Conservation (phyloP, 2,113 vertebrate species). For the Desmodus rotundus region DNA sequence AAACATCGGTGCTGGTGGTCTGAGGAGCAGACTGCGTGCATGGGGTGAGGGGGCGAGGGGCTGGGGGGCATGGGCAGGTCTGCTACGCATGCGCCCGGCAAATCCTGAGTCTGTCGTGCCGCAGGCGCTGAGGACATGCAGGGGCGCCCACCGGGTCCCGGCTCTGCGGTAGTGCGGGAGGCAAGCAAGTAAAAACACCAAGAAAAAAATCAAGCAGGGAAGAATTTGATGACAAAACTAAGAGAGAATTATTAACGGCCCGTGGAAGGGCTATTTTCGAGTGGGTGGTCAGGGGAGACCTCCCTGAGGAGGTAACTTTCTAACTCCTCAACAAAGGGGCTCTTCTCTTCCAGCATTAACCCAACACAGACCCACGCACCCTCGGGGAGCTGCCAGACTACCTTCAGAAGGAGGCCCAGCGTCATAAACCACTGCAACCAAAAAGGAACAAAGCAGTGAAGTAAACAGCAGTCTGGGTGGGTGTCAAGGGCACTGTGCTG, state of each 20-base stretch:
- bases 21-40: not conserved
- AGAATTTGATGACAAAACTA: not conserved
- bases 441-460: not conserved
- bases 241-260: not conserved
- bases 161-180: not conserved
- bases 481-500: not conserved
- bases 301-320: not conserved
- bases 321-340: not conserved
- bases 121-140: fast-evolving
- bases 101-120: not conserved
- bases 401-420: not conserved
- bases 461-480: not conserved
- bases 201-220: not conserved
- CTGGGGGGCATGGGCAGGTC: fast-evolving
- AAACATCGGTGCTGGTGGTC: fast-evolving
- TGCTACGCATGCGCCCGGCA: not conserved
- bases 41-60: no score
- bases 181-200: not conserved
- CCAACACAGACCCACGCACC: not conserved
- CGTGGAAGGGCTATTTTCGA: not conserved
- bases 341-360: not conserved
- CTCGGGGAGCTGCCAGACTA: not conserved
- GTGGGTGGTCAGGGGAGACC: not conserved
- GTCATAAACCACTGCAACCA: not conserved
- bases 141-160: not conserved